Base-by-base conservation (phyloP, 2,888 invertebrate species). In the Ormyrus thymus region DNA sequence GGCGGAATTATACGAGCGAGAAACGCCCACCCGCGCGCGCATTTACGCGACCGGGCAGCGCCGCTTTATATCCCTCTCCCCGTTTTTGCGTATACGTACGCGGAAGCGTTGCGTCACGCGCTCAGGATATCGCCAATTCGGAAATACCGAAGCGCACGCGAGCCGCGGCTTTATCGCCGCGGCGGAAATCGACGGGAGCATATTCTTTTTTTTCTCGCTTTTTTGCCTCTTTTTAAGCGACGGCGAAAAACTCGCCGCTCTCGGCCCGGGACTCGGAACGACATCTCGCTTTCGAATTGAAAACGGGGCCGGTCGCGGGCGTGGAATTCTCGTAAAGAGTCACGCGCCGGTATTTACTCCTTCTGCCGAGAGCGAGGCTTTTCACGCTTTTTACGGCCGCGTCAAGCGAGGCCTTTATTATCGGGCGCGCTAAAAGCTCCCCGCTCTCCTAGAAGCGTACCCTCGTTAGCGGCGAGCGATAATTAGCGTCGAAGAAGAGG, bases 111-210 rank as follows among this genome's bases (percentile, higher is more conserved):
- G 75, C 55, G 61, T 66, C 59, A 61, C 66, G 65, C 48, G 45
- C 7, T 5, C 15, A 9, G 48, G 3, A 69, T 74, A 64, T 73
- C 69, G 78, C 15, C 65, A 53, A 76, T 73, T 74, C 76, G 79
- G 73, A 76, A 80, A 75, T 74, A 70, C 71, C 68, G 56, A 78
- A 83, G 83, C 81, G 78, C 83, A 81, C 78, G 80, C 82, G 81
- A 79, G 82, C 79, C 85, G 85, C 83, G 84, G 84, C 29, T 87
- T 86, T 86, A 86, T 86, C 84, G 84, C 84, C 78, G 79, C 84
- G 79, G 79, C 82, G 86, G 84, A 86, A 86, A 86, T 86, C 76
- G 29, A 8, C 58, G 61, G 50, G 50, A 29, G n/a, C 69, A 64
- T 48, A 45, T 61, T 76, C 48, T 45, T 10, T 11, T 45, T 46